A percentile compares a stretch with the other conserved stretches of the same genome.
phyloP scores from a whole-genome alignment of 1,140 invertebrate species.

The Drosophila bocki region DNA sequence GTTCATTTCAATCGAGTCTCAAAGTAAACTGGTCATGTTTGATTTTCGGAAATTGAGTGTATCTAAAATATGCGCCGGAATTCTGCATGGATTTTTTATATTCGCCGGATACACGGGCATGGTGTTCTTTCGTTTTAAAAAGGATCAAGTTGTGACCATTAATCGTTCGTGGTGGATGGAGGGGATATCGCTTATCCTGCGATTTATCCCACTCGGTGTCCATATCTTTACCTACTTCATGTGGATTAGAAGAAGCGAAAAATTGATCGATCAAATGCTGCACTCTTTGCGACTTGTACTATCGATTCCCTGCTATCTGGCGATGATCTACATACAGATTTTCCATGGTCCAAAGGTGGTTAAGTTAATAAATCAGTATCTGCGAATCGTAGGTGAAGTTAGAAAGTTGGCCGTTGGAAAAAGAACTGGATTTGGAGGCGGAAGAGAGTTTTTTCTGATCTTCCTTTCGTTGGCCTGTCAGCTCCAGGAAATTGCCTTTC shows the following conservation, averaged over 20 bases:
- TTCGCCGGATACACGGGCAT: conserved; percentile 4
- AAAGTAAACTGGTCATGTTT: not conserved
- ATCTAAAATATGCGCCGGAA: conserved; percentile 6
- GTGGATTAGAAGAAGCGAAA: not conserved
- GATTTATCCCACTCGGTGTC: not conserved
- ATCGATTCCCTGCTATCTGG: conserved; percentile 10
- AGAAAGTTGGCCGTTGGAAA: not conserved
- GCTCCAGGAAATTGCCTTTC: conserved; percentile 2
- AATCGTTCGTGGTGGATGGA: conserved; percentile 2
- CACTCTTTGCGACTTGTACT: not conserved
- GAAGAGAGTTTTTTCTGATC: conserved; percentile 29
- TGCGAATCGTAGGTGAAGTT: conserved; percentile 22
- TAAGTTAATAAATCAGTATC: conserved; percentile 32
- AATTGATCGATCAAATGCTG: not conserved
- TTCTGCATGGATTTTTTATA: not conserved
- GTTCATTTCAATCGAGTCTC: not conserved
- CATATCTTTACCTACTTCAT: not conserved
- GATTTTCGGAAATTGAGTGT: not conserved
- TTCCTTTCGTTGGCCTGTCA: conserved; percentile 15
- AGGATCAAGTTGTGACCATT: not conserved
- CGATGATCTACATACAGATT: conserved; percentile 31
- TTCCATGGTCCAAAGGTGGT: conserved; percentile 1
- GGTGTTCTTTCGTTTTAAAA: conserved; percentile 1
- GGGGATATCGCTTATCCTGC: conserved; percentile 15
- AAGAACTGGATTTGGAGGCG: conserved; percentile 16